Evolutionary conservation across 2,113 vertebrate genomes (phyloP).

Genomic region (Phylloscopus whistleri): DNA sequence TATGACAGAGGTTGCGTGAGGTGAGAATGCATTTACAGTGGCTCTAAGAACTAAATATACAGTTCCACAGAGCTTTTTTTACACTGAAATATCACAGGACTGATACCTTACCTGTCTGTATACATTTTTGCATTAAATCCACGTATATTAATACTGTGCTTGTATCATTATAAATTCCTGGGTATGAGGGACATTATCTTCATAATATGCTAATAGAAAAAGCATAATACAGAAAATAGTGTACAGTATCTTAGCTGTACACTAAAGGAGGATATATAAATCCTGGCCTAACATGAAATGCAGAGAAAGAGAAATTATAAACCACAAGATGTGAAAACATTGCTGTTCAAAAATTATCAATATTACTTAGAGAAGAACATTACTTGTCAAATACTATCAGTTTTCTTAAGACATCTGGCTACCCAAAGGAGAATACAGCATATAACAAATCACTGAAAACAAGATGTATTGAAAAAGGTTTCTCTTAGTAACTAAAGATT

Average conservation of each 20-base stretch:
- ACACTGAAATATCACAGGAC: neutral
- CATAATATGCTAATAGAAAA: neutral
- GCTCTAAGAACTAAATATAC: neutral
- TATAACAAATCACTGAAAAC: neutral
- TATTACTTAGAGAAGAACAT: neutral
- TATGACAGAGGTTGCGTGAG: neutral
- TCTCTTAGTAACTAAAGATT: constrained; percentile 20
- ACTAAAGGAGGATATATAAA: neutral
- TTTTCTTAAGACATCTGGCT: neutral
- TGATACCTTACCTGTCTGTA: neutral
- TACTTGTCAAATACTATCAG: neutral
- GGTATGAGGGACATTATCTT: neutral
- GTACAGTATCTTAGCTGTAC: neutral
- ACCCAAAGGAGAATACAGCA: neutral
- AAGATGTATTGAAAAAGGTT: neutral
- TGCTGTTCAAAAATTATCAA: neutral
- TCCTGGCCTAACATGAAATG: neutral
- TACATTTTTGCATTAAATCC: neutral
- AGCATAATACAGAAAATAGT: neutral
- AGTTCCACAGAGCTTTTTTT: neutral
- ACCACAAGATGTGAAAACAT: neutral
- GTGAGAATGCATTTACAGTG: neutral
- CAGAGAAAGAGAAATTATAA: neutral
- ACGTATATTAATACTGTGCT: neutral
- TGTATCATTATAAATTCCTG: neutral